Evolutionary conservation across 2,797 vertebrate genomes (phyloP).

Genomic region (Hybognathus amarus): DNA sequence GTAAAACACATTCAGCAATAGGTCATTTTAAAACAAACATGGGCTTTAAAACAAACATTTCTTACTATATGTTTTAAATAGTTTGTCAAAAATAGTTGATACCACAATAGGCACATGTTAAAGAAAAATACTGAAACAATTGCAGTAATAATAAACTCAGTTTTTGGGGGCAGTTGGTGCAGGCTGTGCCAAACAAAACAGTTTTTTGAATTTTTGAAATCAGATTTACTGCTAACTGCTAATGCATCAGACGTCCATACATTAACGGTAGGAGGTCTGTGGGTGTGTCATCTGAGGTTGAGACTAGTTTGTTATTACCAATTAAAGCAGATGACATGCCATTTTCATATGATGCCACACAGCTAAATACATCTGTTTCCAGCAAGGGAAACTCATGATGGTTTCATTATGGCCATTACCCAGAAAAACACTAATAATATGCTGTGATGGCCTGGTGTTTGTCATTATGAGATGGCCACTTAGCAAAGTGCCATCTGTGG

Average conservation of each 20-base stretch:
- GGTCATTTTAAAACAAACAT: neutral
- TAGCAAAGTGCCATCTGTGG: conserved; percentile 32
- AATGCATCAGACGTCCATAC: neutral
- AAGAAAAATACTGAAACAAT: neutral
- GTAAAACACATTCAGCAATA: conserved; percentile 2
- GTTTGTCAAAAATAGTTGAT: neutral
- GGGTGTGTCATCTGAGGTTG: neutral
- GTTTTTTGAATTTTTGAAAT: neutral
- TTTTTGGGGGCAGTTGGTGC: too few relatives aligned
- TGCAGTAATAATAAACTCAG: too few relatives aligned
- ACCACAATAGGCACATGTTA: neutral
- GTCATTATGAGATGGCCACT: conserved; percentile 31
- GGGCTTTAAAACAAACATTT: neutral
- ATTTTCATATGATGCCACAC: conserved; percentile 10
- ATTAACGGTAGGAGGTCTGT: neutral
- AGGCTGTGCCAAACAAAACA: neutral
- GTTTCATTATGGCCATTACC: conserved; percentile 25
- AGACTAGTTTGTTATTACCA: conserved; percentile 6
- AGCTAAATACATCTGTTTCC: conserved; percentile 16
- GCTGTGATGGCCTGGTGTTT: conserved; percentile 28
- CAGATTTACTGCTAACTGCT: neutral
- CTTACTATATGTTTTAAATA: neutral
- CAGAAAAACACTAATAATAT: conserved; percentile 27
- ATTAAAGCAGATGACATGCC: neutral
- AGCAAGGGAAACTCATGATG: conserved; percentile 15